These are phyloP conservation scores for Pseudochaenichthys georgianus DNA, from an alignment of 2,797 vertebrate genomes.

Conservation along the genomic window DNA sequence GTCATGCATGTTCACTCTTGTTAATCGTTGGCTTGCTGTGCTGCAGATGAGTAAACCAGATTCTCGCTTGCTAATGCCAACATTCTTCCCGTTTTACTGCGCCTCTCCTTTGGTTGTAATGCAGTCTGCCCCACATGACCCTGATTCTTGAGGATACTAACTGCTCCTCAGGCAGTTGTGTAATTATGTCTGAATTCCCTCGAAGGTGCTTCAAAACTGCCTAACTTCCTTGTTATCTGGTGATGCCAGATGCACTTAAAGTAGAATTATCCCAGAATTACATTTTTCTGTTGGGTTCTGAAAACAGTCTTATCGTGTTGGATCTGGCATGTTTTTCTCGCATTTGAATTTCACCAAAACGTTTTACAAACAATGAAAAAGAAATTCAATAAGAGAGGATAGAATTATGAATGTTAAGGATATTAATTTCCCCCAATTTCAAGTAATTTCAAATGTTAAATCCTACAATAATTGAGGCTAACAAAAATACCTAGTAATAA, in stretches of 20 bases:
- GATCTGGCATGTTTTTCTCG: not conserved
- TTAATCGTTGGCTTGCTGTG: not conserved
- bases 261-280: not conserved
- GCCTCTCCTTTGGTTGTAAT: not conserved
- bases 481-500: not conserved
- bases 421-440: not conserved
- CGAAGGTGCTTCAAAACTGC: not conserved
- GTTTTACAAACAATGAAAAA: too few relatives aligned
- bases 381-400: not conserved
- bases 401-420: not conserved
- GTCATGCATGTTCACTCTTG: constrained; percentile 27
- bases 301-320: not conserved
- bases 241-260: not conserved
- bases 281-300: not conserved
- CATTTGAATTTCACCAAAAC: too few relatives aligned
- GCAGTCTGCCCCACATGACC: constrained; percentile 31
- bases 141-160: not conserved
- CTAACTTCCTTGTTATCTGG: not conserved
- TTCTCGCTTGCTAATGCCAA: not conserved
- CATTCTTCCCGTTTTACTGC: not conserved
- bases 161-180: constrained; percentile 22
- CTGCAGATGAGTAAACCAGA: not conserved
- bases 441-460: not conserved
- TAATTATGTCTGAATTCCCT: constrained; percentile 30
- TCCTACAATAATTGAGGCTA: not conserved